Conservation (phyloP, 2,797 vertebrate species). For the Neopelma chrysocephalum region DNA sequence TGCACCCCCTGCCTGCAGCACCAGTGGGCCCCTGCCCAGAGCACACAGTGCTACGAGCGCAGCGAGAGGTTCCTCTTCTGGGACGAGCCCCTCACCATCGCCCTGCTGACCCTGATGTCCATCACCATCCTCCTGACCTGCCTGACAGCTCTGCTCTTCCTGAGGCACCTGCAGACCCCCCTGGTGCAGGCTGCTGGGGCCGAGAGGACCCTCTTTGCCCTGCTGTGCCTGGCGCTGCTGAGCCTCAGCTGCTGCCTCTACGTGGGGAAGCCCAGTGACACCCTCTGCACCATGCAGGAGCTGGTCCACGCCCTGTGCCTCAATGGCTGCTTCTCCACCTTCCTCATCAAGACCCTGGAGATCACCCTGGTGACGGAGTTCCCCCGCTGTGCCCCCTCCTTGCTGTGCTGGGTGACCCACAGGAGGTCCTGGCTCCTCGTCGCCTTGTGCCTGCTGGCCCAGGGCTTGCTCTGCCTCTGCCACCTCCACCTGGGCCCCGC, state of each 20-base stretch:
- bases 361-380: slow-evolving; percentile 77
- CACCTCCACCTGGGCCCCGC: slow-evolving; percentile 26
- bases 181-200: slow-evolving; percentile 83
- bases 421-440: slow-evolving; percentile 58
- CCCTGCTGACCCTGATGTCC: slow-evolving; percentile 58
- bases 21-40: slow-evolving; percentile 83
- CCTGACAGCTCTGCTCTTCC: slow-evolving; percentile 70
- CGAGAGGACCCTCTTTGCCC: slow-evolving; percentile 62
- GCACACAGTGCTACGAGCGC: slow-evolving; percentile 77
- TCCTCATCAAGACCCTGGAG: slow-evolving; percentile 74
- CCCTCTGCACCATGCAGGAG: slow-evolving; percentile 79
- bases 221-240: slow-evolving; percentile 76
- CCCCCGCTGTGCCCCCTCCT: slow-evolving; percentile 64
- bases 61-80: slow-evolving; percentile 77
- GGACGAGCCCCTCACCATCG: slow-evolving; percentile 64
- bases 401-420: slow-evolving; percentile 48
- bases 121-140: slow-evolving; percentile 64
- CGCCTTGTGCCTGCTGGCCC: background rate
- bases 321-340: slow-evolving; percentile 79
- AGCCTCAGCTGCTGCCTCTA: slow-evolving; percentile 80
- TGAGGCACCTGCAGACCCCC: slow-evolving; percentile 70
- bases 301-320: slow-evolving; percentile 67
- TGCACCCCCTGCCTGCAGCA: slow-evolving; percentile 78
- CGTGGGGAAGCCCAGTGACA: slow-evolving; percentile 75
- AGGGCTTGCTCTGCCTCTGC: slow-evolving; percentile 7